phyloP scores from a whole-genome alignment of 2,888 invertebrate species.

The Eupithecia abbreviata region DNA sequence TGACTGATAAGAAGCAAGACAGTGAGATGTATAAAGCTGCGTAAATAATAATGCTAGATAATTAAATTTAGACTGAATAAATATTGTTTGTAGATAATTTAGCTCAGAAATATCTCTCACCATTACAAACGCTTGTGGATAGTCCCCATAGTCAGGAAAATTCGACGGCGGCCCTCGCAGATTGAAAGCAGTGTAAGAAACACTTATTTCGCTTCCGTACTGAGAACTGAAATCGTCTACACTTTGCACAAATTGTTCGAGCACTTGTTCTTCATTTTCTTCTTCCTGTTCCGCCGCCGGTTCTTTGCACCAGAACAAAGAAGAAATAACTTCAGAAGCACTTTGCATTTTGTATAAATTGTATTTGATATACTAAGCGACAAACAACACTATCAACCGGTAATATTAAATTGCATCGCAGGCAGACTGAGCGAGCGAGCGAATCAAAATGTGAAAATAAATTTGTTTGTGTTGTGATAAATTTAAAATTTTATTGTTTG shows the following conservation, averaged over 20 bases:
- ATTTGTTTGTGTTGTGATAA: too few relatives aligned
- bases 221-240: slow-evolving; percentile 94
- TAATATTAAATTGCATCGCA: neutral
- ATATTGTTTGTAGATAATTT: neutral
- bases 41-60: too few relatives aligned
- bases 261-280: slow-evolving; percentile 67
- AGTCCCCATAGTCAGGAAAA: slow-evolving; percentile 95
- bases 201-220: slow-evolving; percentile 94
- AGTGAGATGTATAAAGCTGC: neutral
- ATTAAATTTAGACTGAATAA: too few relatives aligned
- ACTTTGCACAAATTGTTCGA: slow-evolving; percentile 91
- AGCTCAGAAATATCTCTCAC: slow-evolving; percentile 76
- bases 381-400: slow-evolving; percentile 2
- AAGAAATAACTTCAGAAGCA: slow-evolving; percentile 74
- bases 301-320: slow-evolving; percentile 73
- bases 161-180: slow-evolving; percentile 92
- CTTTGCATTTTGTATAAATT: slow-evolving; percentile 66
- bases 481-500: neutral
- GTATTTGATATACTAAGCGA: neutral
- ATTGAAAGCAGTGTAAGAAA: slow-evolving; percentile 94
- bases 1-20: neutral
- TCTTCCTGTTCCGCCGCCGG: slow-evolving; percentile 61
- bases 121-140: slow-evolving; percentile 95
- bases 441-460: neutral
- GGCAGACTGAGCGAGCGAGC: too few relatives aligned